Conservation (phyloP, 2,113 vertebrate species). For the Tachysurus fulvidraco region DNA sequence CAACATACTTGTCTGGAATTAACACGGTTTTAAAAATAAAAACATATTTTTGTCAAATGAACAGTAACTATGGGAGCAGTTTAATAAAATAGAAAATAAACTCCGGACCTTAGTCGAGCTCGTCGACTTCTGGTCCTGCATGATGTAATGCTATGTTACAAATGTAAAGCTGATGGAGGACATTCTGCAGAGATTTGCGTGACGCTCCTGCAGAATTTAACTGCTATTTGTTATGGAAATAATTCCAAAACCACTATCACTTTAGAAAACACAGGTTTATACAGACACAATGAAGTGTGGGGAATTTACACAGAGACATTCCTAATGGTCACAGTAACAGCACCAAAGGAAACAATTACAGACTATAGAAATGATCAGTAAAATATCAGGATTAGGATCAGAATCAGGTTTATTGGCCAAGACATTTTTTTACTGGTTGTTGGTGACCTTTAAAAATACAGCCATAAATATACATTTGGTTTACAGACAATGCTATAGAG, state of each 20-base stretch:
- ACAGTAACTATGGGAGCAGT: neutral
- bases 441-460: too few relatives aligned
- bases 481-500: too few relatives aligned
- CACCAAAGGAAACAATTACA: neutral
- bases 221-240: constrained; percentile 22
- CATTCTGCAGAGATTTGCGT: neutral
- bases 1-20: neutral
- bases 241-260: neutral
- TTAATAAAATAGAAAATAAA: neutral
- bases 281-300: constrained; percentile 1
- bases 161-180: constrained; percentile 9
- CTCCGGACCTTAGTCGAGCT: neutral
- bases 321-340: neutral
- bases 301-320: neutral
- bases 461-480: too few relatives aligned
- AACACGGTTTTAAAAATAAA: neutral
- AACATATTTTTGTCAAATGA: neutral
- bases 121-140: neutral
- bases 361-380: neutral
- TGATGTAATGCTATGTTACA: neutral
- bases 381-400: neutral
- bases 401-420: too few relatives aligned
- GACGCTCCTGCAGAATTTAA: neutral
- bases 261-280: constrained; percentile 8
- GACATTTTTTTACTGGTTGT: too few relatives aligned